phyloP scores from a whole-genome alignment of 2,888 invertebrate species.

The Lasioglossum marginatum region DNA sequence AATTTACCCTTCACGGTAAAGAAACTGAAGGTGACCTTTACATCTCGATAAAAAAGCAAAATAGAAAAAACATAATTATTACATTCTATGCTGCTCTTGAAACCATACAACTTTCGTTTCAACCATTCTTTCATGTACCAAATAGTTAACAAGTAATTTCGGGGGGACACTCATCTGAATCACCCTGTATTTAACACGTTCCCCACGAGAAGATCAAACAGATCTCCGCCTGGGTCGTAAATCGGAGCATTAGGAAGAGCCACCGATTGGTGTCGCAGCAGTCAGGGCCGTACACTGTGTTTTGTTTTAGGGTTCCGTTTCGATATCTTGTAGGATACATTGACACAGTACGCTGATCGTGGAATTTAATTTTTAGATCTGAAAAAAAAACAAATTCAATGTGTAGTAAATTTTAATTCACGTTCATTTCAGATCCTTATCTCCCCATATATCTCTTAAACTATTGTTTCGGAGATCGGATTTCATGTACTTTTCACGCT shows the following conservation, averaged over 20 bases:
- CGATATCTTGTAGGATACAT: not conserved
- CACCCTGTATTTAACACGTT: not conserved
- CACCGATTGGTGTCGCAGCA: slow-evolving; percentile 1
- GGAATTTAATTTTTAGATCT: not conserved
- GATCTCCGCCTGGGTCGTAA: slow-evolving; percentile 4
- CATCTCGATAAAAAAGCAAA: too few species aligned
- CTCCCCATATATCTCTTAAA: not conserved
- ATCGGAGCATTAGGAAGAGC: not conserved
- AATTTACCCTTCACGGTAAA: too few species aligned
- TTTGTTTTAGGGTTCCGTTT: not conserved
- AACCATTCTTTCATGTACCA: not conserved
- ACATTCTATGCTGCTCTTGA: too few species aligned
- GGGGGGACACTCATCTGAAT: not conserved
- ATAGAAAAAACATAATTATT: too few species aligned
- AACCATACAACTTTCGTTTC: not conserved
- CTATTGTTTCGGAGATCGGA: not conserved
- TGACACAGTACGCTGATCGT: not conserved
- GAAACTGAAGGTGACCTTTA: too few species aligned
- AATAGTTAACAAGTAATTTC: too few species aligned
- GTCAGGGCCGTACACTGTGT: not conserved
- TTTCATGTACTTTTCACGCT: not conserved
- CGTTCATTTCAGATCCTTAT: not conserved
- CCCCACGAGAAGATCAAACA: not conserved
- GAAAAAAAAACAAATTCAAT: not conserved
- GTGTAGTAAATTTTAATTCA: not conserved